A percentile compares a stretch with the other conserved stretches of the same genome.
phyloP scores from a whole-genome alignment of 1,140 invertebrate genomes.

The Aporrectodea caliginosa region DNA sequence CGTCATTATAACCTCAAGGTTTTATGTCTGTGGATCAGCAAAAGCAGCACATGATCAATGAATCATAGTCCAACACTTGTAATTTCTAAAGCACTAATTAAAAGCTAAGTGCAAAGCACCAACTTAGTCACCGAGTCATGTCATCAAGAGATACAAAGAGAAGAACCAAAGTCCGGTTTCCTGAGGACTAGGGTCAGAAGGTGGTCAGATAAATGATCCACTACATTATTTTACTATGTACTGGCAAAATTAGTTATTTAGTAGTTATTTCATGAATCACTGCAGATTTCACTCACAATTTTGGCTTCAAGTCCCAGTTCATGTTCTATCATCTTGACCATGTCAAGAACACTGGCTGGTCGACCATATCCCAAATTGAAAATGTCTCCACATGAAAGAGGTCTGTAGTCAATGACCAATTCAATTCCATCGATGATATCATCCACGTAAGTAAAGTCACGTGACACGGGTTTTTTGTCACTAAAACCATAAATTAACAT shows the following conservation, averaged over 20 bases:
- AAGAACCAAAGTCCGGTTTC: no score
- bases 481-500: not conserved
- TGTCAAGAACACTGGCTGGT: slow-evolving; percentile 20
- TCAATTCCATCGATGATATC: slow-evolving; percentile 27
- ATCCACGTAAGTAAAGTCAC: slow-evolving; percentile 33
- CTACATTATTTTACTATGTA: no score
- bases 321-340: slow-evolving; percentile 26
- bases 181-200: no score
- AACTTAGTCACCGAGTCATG: not conserved
- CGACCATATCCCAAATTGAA: slow-evolving; percentile 31
- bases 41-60: no score
- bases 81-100: no score
- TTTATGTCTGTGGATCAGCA: no score
- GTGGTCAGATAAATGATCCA: no score
- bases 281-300: slow-evolving; percentile 8
- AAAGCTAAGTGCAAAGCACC: not conserved
- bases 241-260: not conserved
- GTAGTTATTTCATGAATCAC: not conserved
- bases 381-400: slow-evolving; percentile 19
- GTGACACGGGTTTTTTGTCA: slow-evolving; percentile 5
- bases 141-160: not conserved
- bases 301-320: slow-evolving; percentile 17
- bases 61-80: no score
- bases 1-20: no score
- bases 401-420: slow-evolving; percentile 23